Evolutionary conservation across 2,888 invertebrate genomes (phyloP).

Genomic region (Pelosia muscerda): DNA sequence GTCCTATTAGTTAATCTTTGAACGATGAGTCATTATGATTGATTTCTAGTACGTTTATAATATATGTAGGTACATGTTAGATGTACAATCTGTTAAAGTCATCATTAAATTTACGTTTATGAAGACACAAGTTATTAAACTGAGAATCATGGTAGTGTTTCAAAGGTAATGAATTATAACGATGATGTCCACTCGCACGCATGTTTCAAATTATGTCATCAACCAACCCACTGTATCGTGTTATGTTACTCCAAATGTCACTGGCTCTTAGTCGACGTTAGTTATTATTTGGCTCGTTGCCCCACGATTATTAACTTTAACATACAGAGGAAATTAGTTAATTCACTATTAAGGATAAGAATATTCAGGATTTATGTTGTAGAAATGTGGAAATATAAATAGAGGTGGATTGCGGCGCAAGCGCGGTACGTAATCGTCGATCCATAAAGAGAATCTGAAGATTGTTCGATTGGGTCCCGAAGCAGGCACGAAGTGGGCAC

Average conservation of each 20-base stretch:
- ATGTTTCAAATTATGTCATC: constrained; percentile 80
- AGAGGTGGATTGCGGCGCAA: constrained; percentile 49
- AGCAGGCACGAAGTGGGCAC: constrained; percentile 62
- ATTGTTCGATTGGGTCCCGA: constrained; percentile 67
- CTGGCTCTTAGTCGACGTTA: constrained; percentile 63
- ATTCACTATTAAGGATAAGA: constrained; percentile 49
- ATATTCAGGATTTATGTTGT: constrained; percentile 42
- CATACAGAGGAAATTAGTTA: constrained; percentile 58
- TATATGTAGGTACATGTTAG: constrained; percentile 11
- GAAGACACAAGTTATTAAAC: constrained; percentile 39
- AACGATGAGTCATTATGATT: constrained; percentile 12
- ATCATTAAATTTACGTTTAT: constrained; percentile 47
- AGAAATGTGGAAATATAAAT: constrained; percentile 46
- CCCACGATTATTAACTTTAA: constrained; percentile 70
- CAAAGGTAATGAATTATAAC: constrained; percentile 68
- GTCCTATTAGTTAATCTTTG: constrained; percentile 1
- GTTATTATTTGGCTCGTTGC: constrained; percentile 82
- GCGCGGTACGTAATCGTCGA: constrained; percentile 52
- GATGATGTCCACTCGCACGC: constrained; percentile 65
- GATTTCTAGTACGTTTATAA: constrained; percentile 14
- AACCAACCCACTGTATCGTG: constrained; percentile 68
- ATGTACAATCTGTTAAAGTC: constrained; percentile 28
- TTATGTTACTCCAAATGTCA: constrained; percentile 76
- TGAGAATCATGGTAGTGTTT: constrained; percentile 56
- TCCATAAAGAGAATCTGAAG: constrained; percentile 71